These are phyloP conservation scores for Drosophila prolongata DNA, from an alignment of 2,888 invertebrate genomes.

Conservation along the genomic window DNA sequence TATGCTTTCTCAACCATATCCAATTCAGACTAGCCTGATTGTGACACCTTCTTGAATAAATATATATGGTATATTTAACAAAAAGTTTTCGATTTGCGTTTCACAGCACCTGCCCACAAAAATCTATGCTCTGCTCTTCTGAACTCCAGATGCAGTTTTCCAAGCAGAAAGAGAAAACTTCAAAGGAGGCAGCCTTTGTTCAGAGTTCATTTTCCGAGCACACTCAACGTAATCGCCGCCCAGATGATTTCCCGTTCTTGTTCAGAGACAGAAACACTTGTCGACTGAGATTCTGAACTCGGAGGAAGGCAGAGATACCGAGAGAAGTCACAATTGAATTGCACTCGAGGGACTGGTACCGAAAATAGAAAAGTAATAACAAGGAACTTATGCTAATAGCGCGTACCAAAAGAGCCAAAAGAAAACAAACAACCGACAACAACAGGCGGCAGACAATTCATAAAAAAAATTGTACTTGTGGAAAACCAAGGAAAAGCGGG, in stretches of 20 bases:
- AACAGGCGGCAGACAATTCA: conserved; percentile 63
- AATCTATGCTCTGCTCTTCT: conserved; percentile 7
- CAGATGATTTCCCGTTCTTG: conserved; percentile 43
- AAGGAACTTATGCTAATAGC: conserved; percentile 73
- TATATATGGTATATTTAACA: not conserved
- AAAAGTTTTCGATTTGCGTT: not conserved
- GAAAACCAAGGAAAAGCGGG: conserved; percentile 12
- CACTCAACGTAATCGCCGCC: conserved; percentile 60
- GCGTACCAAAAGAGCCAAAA: conserved; percentile 72
- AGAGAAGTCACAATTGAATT: conserved; percentile 26
- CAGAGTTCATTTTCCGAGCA: conserved; percentile 65
- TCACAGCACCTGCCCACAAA: conserved; percentile 38
- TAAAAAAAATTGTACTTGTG: conserved; percentile 68
- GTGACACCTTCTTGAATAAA: not conserved
- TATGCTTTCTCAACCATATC: no score
- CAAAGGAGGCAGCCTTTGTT: conserved; percentile 45
- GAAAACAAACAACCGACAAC: conserved; percentile 46
- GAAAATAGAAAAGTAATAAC: conserved; percentile 43
- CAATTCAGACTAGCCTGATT: not conserved
- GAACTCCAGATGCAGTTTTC: conserved; percentile 27
- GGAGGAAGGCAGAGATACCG: not conserved
- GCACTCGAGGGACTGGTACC: conserved; percentile 33
- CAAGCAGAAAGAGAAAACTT: conserved; percentile 10
- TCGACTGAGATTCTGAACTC: conserved; percentile 45
- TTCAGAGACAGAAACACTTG: conserved; percentile 59